Base-by-base conservation (phyloP, 2,113 vertebrate genomes). In the Pogonocichla stellata region DNA sequence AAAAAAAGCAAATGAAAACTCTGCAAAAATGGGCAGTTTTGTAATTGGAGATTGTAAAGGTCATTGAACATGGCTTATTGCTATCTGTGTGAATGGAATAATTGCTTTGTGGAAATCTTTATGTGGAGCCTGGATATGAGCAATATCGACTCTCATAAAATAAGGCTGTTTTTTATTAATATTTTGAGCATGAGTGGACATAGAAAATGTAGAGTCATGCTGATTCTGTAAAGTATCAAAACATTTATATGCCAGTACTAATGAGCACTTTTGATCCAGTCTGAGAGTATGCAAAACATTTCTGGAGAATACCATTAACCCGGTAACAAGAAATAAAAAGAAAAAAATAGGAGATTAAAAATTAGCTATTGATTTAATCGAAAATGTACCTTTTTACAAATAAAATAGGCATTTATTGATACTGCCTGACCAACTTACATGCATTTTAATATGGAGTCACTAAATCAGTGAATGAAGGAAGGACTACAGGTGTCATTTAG, bases 1-100 rank as follows among this genome's bases (percentile, higher is more conserved):
- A 57, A 91, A 86, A 86, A 84, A 84, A 53, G 15, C 8, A 77
- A 94, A 79, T 43, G 17, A 90, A 97, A 97, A 78, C n/a, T 34
- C 22, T 67, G 14, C 10, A 79, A 83, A 40, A 96, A 93, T 77
- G 73, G 80, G 60, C 13, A 85, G 33, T 5, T 93, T 54, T 91
- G 79, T 80, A 95, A 95, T 57, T 65, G 72, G 38, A 84, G 95
- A 95, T 50, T 66, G 33, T 57, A 83, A 94, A 82, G 42, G 40
- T 90, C 61, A 82, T 24, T 73, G 73, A 90, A 65, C 28, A 16
- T 42, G 36, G 12, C 7, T 86, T 77, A 86, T 23, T 91, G 38
- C 9, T 71, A 92, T 94, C 86, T 67, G 43, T 88, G 82, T 47
- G 66, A 94, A 70, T 38, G 62, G 14, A 86, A 81, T 67, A 22